These are phyloP conservation scores for Temnopleurus reevesii DNA, from an alignment of 53 echinoderm and acorn worm genomes.

Conservation along the genomic window DNA sequence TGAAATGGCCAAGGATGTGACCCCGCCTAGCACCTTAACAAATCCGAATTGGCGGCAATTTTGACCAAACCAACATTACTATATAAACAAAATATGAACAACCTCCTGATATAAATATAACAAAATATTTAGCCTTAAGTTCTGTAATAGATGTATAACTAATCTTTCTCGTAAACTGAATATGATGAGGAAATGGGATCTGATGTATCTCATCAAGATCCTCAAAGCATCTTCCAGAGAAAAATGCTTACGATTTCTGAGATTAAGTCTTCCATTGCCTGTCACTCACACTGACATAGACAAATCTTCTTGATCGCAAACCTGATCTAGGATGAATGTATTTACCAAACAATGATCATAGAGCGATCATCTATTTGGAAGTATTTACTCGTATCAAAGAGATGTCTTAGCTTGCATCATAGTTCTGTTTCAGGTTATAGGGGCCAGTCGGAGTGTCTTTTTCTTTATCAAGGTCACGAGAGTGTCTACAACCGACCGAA, in stretches of 20 bases:
- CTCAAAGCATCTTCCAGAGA: neutral
- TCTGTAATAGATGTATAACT: too few species aligned
- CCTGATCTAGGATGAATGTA: slow-evolving; percentile 31
- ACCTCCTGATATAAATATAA: too few species aligned
- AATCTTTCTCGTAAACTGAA: too few species aligned
- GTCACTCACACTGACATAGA: slow-evolving; percentile 24
- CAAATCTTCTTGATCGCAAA: slow-evolving; percentile 24
- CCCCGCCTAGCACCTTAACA: too few species aligned
- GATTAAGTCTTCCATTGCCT: slow-evolving; percentile 33
- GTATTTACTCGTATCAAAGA: slow-evolving; percentile 12
- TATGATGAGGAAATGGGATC: too few species aligned
- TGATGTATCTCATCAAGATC: too few species aligned
- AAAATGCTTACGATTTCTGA: slow-evolving; percentile 36
- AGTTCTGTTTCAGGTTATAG: neutral
- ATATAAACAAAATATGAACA: too few species aligned
- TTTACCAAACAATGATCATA: slow-evolving; percentile 41
- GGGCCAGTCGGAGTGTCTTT: slow-evolving; percentile 25
- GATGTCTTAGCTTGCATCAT: slow-evolving; percentile 30
- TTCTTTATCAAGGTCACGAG: slow-evolving; percentile 16
- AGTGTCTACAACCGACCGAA: neutral
- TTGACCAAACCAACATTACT: too few species aligned
- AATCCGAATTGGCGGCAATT: too few species aligned
- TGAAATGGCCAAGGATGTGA: too few species aligned
- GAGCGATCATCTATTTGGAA: neutral
- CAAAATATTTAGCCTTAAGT: too few species aligned